Evolutionary conservation across 2,888 invertebrate species (phyloP).

Genomic region (Dusona sp.): DNA sequence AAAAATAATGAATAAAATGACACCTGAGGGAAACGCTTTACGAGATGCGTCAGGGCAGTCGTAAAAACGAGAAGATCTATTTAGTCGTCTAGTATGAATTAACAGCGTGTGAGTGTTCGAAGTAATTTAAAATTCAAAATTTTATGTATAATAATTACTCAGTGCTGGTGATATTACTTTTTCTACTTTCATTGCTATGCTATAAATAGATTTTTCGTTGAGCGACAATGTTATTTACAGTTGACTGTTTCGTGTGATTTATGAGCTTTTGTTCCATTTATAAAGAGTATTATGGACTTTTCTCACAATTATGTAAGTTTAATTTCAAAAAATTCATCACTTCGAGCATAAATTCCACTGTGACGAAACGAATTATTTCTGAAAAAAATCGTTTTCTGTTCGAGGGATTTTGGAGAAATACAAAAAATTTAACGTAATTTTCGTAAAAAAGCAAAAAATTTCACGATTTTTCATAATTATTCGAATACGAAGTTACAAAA

Average conservation of each 20-base stretch:
- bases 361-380: no score
- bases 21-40: slow-evolving; percentile 24
- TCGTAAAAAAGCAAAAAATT: no score
- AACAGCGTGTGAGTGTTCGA: slow-evolving; percentile 3
- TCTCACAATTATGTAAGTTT: no score
- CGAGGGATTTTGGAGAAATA: no score
- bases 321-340: no score
- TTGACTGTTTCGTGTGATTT: background rate
- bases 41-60: background rate
- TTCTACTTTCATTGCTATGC: background rate
- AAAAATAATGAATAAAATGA: background rate
- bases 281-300: background rate
- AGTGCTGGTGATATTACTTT: background rate
- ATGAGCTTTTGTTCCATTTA: background rate
- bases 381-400: no score
- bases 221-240: background rate
- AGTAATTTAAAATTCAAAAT: slow-evolving; percentile 29
- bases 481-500: no score
- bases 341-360: no score
- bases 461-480: no score
- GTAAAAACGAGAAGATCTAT: slow-evolving; percentile 24
- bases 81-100: slow-evolving; percentile 27
- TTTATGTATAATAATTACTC: slow-evolving; percentile 6
- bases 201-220: background rate
- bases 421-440: no score